Conservation (phyloP, 2,888 invertebrate genomes). For the Marronus borbonicus region DNA sequence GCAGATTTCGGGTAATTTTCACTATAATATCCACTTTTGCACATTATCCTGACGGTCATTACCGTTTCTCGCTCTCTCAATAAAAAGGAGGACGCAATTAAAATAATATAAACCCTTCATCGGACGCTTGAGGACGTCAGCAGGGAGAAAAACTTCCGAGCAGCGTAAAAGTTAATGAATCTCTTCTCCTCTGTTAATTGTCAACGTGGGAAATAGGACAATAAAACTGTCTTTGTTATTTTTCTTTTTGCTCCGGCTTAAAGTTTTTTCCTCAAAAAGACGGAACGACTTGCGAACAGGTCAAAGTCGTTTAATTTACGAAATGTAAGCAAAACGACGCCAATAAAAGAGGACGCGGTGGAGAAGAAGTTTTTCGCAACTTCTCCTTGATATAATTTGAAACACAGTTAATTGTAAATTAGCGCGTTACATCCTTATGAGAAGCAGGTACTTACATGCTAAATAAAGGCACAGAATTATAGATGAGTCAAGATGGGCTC, state of each 20-base stretch:
- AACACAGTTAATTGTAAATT: slow-evolving; percentile 13
- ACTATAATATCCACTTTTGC: too few species aligned
- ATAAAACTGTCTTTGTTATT: slow-evolving; percentile 47
- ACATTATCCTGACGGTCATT: not conserved
- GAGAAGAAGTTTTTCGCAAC: slow-evolving; percentile 17
- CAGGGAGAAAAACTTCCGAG: slow-evolving; percentile 31
- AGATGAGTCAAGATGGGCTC: too few species aligned
- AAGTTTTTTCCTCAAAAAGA: slow-evolving; percentile 30
- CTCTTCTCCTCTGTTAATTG: slow-evolving; percentile 45
- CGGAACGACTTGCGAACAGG: slow-evolving; percentile 32
- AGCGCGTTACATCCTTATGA: not conserved
- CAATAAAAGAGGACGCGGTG: not conserved
- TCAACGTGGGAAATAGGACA: slow-evolving; percentile 45
- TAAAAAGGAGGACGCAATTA: slow-evolving; percentile 20
- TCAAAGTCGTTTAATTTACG: slow-evolving; percentile 46
- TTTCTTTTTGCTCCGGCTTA: slow-evolving; percentile 27
- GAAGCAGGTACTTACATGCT: too few species aligned
- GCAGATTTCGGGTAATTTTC: too few species aligned
- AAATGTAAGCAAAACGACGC: slow-evolving; percentile 39
- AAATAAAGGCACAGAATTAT: too few species aligned
- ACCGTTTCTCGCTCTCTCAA: too few species aligned
- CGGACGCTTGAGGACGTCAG: slow-evolving; percentile 12
- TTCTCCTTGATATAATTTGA: slow-evolving; percentile 11
- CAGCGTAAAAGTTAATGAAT: slow-evolving; percentile 47
- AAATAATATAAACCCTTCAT: slow-evolving; percentile 28